Evolutionary conservation across 2,797 vertebrate genomes (phyloP).

Genomic region (Coccyzus lansbergi): DNA sequence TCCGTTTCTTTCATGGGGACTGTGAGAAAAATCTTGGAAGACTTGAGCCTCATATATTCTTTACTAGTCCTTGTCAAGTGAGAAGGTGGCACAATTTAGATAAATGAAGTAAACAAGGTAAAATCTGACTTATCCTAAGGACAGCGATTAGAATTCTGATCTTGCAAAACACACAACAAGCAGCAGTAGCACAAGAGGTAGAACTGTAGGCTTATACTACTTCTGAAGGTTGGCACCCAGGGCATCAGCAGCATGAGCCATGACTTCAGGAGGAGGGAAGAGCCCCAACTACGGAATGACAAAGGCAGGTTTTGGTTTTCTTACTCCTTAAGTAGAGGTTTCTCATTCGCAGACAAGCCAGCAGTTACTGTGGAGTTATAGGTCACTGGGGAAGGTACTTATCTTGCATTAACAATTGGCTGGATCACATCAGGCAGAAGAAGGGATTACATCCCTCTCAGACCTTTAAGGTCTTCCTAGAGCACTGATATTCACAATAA

Average conservation of each 20-base stretch:
- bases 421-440: background rate
- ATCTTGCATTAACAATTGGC: background rate
- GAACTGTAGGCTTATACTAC: background rate
- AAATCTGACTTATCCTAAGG: background rate
- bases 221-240: background rate
- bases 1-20: background rate
- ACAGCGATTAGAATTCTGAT: background rate
- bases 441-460: background rate
- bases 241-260: fast-evolving
- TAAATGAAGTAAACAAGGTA: background rate
- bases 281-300: slow-evolving; percentile 22
- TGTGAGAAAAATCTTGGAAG: background rate
- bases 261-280: background rate
- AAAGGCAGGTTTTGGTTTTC: background rate
- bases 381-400: background rate
- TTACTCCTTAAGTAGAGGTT: background rate
- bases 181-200: background rate
- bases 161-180: background rate
- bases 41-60: background rate
- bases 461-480: background rate
- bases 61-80: background rate
- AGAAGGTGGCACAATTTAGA: background rate
- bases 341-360: background rate
- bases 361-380: background rate
- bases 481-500: background rate